Conservation (phyloP, 2,113 vertebrate genomes). For the Mola mola region DNA sequence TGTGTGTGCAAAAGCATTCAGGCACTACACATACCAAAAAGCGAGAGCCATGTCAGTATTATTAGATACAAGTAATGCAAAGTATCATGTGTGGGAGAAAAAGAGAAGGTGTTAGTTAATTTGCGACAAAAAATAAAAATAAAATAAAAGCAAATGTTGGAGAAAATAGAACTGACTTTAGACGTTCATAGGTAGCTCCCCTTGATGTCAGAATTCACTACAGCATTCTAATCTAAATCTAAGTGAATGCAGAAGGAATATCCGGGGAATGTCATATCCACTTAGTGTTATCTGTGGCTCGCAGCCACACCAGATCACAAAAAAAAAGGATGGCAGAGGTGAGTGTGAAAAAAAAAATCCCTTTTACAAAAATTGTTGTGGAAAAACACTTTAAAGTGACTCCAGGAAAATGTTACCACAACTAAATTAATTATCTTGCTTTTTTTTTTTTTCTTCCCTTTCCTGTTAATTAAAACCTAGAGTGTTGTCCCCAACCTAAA, state of each 20-base stretch:
- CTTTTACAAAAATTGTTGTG: constrained; percentile 17
- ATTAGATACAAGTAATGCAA: constrained; percentile 25
- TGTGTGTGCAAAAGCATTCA: too few relatives aligned
- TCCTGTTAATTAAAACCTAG: constrained; percentile 13
- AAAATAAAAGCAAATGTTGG: constrained; percentile 24
- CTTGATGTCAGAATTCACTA: constrained; percentile 67
- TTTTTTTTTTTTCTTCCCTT: neutral
- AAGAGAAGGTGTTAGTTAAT: constrained; percentile 48
- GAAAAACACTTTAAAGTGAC: constrained; percentile 24
- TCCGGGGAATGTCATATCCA: constrained; percentile 67
- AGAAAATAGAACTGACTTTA: constrained; percentile 34
- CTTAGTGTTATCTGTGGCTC: constrained; percentile 72
- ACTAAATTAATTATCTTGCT: too few relatives aligned
- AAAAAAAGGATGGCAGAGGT: constrained; percentile 55
- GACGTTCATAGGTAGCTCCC: constrained; percentile 71
- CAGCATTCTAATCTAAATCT: constrained; percentile 65
- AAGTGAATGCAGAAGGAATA: constrained; percentile 67
- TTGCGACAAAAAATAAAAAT: neutral
- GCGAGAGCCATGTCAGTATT: neutral
- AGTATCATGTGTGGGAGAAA: constrained; percentile 45
- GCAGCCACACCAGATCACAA: constrained; percentile 64
- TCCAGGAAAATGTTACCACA: constrained; percentile 32
- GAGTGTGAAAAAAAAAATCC: constrained; percentile 19
- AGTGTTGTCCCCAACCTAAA: constrained; percentile 8
- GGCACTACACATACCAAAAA: too few relatives aligned